phyloP scores from a whole-genome alignment of 2,888 invertebrate species.

The Heliconius ismenius region DNA sequence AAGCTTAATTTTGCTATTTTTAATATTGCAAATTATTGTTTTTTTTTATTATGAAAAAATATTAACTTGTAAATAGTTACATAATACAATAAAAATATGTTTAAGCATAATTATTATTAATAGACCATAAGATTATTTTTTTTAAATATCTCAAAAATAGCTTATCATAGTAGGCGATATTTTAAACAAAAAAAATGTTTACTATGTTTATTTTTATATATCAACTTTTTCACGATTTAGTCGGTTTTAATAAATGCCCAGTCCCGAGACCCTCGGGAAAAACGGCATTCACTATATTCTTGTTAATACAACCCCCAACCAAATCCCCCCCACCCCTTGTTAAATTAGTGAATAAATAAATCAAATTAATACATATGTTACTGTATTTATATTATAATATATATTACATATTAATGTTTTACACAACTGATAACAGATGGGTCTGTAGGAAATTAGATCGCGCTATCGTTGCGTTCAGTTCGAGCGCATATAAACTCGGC shows the following conservation, averaged over 20 bases:
- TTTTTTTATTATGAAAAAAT: background rate
- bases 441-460: conserved; percentile 48
- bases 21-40: background rate
- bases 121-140: background rate
- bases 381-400: too few relatives aligned
- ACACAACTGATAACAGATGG: conserved; percentile 45
- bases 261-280: too few relatives aligned
- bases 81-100: background rate
- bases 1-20: background rate
- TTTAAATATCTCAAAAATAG: background rate
- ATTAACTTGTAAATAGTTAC: background rate
- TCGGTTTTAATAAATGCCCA: too few relatives aligned
- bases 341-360: too few relatives aligned
- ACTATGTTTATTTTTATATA: too few relatives aligned
- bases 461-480: conserved; percentile 50
- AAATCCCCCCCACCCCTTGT: too few relatives aligned
- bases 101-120: too few relatives aligned
- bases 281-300: too few relatives aligned
- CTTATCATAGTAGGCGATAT: background rate
- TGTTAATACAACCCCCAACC: too few relatives aligned
- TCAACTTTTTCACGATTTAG: too few relatives aligned
- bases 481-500: conserved; percentile 26
- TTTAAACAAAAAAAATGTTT: background rate
- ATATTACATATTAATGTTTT: background rate
- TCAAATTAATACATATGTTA: too few relatives aligned